A percentile compares a stretch with the other conserved stretches of the same genome.
phyloP scores from a whole-genome alignment of 2,888 invertebrate genomes.

The Sesamia inferens region DNA sequence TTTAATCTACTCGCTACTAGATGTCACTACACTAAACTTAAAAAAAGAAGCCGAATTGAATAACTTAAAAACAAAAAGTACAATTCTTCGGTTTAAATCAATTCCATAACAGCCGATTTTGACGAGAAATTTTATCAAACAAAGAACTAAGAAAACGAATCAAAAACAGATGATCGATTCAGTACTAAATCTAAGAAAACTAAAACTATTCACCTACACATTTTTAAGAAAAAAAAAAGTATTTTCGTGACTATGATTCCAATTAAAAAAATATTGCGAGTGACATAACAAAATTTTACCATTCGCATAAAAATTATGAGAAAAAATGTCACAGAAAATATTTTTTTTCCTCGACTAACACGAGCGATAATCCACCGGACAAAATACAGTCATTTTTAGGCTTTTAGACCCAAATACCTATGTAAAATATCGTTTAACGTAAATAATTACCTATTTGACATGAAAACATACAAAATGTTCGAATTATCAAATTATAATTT shows the following conservation, averaged over 20 bases:
- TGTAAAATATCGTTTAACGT: slow-evolving; percentile 10
- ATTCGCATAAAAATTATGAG: neutral
- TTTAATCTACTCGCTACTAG: slow-evolving; percentile 38
- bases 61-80: slow-evolving; percentile 4
- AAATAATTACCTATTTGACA: neutral
- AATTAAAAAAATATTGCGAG: slow-evolving; percentile 6
- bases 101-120: slow-evolving; percentile 60
- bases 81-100: slow-evolving; percentile 41
- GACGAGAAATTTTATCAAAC: slow-evolving; percentile 37
- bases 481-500: neutral
- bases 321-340: slow-evolving; percentile 16
- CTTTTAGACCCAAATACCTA: slow-evolving; percentile 16
- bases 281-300: neutral
- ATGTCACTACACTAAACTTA: slow-evolving; percentile 31
- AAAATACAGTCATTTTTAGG: slow-evolving; percentile 45
- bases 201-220: slow-evolving; percentile 27
- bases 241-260: neutral
- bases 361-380: slow-evolving; percentile 39
- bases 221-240: slow-evolving; percentile 32
- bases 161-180: slow-evolving; percentile 32
- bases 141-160: slow-evolving; percentile 30
- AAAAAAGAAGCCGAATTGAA: neutral
- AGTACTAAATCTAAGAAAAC: slow-evolving; percentile 23
- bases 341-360: slow-evolving; percentile 23
- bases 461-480: neutral